phyloP scores from a whole-genome alignment of 2,113 vertebrate genomes.

The Callospermophilus lateralis region DNA sequence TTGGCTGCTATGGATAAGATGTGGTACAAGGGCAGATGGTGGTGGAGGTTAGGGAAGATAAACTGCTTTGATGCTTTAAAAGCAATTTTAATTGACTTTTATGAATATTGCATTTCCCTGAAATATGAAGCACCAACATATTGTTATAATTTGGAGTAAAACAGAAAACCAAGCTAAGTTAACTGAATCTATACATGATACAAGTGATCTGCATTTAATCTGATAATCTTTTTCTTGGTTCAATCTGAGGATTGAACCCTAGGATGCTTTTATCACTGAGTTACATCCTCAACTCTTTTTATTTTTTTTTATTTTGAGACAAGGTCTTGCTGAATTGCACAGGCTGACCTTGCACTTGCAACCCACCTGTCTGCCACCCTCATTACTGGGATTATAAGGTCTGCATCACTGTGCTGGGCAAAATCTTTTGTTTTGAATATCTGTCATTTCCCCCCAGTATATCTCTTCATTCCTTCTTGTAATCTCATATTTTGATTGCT shows the following conservation, averaged over 20 bases:
- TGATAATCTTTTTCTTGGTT: background rate
- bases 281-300: too few relatives aligned
- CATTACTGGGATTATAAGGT: too few relatives aligned
- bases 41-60: background rate
- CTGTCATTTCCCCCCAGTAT: background rate
- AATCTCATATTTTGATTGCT: background rate
- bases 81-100: background rate
- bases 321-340: too few relatives aligned
- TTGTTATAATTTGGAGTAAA: constrained; percentile 52
- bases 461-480: background rate
- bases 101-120: background rate
- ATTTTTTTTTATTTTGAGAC: too few relatives aligned
- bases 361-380: too few relatives aligned
- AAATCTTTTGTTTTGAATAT: background rate
- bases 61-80: background rate
- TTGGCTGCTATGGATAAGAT: background rate
- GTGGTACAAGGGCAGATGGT: background rate
- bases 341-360: too few relatives aligned
- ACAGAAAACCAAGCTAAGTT: background rate
- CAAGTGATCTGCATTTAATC: background rate
- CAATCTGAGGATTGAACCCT: too few relatives aligned
- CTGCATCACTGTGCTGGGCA: too few relatives aligned
- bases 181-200: background rate
- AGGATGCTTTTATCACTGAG: too few relatives aligned
- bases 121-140: background rate